A percentile compares a stretch with the other conserved stretches of the same genome.
Conservation (phyloP, 1,140 invertebrate species). For the Apis cerana region DNA sequence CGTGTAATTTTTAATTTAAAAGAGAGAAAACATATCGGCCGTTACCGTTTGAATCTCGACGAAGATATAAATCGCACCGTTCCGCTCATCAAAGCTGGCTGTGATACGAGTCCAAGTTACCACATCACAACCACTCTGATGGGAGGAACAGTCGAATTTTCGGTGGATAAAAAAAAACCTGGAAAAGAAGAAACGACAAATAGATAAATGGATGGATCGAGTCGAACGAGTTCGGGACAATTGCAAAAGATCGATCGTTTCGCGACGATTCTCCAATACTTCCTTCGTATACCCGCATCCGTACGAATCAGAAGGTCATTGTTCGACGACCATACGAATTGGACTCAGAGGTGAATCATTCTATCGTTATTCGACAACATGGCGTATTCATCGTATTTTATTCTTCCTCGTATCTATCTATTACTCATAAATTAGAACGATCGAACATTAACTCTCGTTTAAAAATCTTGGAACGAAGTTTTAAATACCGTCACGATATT, state of each 20-base stretch:
- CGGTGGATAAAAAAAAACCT: background rate
- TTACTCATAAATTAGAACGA: background rate
- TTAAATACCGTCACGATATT: too few relatives aligned
- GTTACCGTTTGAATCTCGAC: background rate
- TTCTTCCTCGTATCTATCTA: background rate
- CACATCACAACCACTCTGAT: conserved; percentile 92
- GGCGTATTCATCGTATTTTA: background rate
- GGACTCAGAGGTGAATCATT: conserved; percentile 28
- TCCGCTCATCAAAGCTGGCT: conserved; percentile 96
- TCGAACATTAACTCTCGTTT: background rate
- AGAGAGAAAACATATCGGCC: background rate
- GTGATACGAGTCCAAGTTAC: conserved; percentile 88
- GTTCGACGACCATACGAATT: conserved; percentile 23
- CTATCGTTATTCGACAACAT: background rate
- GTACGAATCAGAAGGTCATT: conserved; percentile 37
- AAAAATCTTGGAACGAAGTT: too few relatives aligned
- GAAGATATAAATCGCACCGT: conserved; percentile 71
- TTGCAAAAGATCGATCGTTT: conserved; percentile 11
- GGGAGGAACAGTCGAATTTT: conserved; percentile 76
- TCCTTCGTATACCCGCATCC: conserved; percentile 14
- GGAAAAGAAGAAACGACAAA: background rate
- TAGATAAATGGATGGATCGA: background rate
- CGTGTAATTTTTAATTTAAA: background rate
- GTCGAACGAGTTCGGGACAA: background rate
- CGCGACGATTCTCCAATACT: conserved; percentile 4